Percentiles rank a stretch among this genome's conserved stretches.
Evolutionary conservation across 2,888 invertebrate species (phyloP).

Genomic region (Nymphalis c-album): DNA sequence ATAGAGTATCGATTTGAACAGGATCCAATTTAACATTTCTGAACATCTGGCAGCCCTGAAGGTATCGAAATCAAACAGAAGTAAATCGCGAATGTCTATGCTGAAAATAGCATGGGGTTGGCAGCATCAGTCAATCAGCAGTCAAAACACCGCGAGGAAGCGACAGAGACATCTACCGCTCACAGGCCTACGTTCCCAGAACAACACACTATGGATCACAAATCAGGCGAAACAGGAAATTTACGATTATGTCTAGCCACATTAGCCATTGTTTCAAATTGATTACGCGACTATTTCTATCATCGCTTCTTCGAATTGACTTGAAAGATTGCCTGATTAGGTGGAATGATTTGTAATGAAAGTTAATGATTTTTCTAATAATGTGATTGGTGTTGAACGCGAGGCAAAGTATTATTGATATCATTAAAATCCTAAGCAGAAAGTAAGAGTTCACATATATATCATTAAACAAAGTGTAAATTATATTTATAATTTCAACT

Average conservation of each 20-base stretch:
- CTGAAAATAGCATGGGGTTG: slow-evolving; percentile 48
- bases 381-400: not conserved
- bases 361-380: not conserved
- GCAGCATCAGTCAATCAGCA: slow-evolving; percentile 73
- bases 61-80: slow-evolving; percentile 20
- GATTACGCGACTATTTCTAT: slow-evolving; percentile 21
- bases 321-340: not conserved
- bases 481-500: too few relatives aligned
- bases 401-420: not conserved
- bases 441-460: too few relatives aligned
- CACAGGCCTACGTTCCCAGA: slow-evolving; percentile 55
- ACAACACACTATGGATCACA: slow-evolving; percentile 44
- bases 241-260: slow-evolving; percentile 35
- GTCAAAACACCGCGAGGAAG: slow-evolving; percentile 64
- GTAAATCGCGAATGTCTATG: slow-evolving; percentile 28
- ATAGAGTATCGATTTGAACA: not conserved
- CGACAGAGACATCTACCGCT: slow-evolving; percentile 45
- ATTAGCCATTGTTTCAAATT: slow-evolving; percentile 35
- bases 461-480: too few relatives aligned
- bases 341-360: not conserved
- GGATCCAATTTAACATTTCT: not conserved
- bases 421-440: too few relatives aligned
- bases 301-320: slow-evolving; percentile 19
- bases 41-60: slow-evolving; percentile 33
- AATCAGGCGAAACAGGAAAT: slow-evolving; percentile 42